These are phyloP conservation scores for Drosophila histrio DNA, from an alignment of 2,888 invertebrate species.

Conservation along the genomic window DNA sequence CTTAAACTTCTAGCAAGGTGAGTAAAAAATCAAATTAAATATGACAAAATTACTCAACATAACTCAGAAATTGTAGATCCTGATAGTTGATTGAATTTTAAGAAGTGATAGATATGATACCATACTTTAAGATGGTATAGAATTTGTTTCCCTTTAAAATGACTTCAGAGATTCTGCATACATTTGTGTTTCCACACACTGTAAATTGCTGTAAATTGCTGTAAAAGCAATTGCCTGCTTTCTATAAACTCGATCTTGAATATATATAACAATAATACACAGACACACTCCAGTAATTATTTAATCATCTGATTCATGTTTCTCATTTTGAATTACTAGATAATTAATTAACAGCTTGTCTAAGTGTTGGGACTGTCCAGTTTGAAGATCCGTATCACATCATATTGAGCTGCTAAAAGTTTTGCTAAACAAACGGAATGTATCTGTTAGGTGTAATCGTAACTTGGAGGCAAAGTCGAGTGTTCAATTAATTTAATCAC, in stretches of 20 bases:
- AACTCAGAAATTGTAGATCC: not conserved
- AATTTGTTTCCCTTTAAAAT: too few relatives aligned
- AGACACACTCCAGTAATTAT: not conserved
- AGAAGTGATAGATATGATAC: too few relatives aligned
- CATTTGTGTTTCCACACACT: too few relatives aligned
- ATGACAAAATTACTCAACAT: not conserved
- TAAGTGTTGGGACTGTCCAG: conserved; percentile 15
- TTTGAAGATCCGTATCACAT: conserved; percentile 25
- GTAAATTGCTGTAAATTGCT: too few relatives aligned
- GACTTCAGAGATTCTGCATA: not conserved
- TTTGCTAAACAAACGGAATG: conserved; percentile 7
- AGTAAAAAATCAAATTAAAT: conserved; percentile 17
- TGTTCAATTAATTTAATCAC: conserved; percentile 69
- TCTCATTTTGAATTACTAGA: not conserved
- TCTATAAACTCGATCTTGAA: too few relatives aligned
- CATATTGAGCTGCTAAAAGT: not conserved
- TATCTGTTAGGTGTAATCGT: conserved; percentile 3
- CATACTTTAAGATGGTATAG: too few relatives aligned
- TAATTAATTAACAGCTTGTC: not conserved
- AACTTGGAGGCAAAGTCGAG: conserved; percentile 1
- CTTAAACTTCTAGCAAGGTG: conserved; percentile 34
- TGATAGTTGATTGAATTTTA: too few relatives aligned
- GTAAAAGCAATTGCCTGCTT: too few relatives aligned
- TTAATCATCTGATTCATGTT: not conserved
- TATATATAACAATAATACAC: too few relatives aligned